A percentile compares a stretch with the other conserved stretches of the same genome.
Conservation (phyloP, 1,140 invertebrate genomes). For the Halesus radiatus region DNA sequence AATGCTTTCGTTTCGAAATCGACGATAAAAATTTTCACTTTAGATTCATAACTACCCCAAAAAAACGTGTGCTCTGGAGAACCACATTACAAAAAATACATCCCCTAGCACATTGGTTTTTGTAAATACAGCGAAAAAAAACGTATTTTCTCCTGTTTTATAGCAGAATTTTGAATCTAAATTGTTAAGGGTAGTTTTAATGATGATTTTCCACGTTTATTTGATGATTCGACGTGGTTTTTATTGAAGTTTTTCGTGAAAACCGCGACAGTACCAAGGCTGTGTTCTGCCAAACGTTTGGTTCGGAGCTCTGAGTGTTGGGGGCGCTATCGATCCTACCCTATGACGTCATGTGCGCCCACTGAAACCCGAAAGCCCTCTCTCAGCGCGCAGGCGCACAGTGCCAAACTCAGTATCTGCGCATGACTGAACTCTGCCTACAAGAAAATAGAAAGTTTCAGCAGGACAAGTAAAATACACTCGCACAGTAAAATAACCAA, state of each 20-base stretch:
- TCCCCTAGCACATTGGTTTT: background rate
- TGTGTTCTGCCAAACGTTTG: slow-evolving; percentile 39
- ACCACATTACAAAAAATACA: background rate
- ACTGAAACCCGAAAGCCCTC: slow-evolving; percentile 8
- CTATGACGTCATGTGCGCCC: slow-evolving; percentile 65
- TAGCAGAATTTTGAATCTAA: background rate
- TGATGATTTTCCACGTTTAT: background rate
- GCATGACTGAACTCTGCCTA: background rate
- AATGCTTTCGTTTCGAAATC: background rate
- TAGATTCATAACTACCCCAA: slow-evolving; percentile 8
- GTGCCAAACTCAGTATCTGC: background rate
- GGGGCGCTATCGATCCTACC: slow-evolving; percentile 59
- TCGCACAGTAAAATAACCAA: background rate
- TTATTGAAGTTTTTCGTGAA: slow-evolving; percentile 12
- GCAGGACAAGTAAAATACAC: background rate
- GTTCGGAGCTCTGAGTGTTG: slow-evolving; percentile 56
- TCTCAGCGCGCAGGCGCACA: slow-evolving; percentile 60
- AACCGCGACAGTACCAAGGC: slow-evolving; percentile 5
- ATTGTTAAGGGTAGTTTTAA: background rate
- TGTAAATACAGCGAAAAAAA: slow-evolving; percentile 6
- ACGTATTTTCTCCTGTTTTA: no score
- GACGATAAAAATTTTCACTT: background rate
- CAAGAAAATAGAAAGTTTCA: background rate
- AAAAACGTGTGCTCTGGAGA: slow-evolving; percentile 12
- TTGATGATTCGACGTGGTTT: background rate